Percentiles rank a stretch among this genome's conserved stretches.
Conservation (phyloP, 2,113 vertebrate species). For the Athene noctua region DNA sequence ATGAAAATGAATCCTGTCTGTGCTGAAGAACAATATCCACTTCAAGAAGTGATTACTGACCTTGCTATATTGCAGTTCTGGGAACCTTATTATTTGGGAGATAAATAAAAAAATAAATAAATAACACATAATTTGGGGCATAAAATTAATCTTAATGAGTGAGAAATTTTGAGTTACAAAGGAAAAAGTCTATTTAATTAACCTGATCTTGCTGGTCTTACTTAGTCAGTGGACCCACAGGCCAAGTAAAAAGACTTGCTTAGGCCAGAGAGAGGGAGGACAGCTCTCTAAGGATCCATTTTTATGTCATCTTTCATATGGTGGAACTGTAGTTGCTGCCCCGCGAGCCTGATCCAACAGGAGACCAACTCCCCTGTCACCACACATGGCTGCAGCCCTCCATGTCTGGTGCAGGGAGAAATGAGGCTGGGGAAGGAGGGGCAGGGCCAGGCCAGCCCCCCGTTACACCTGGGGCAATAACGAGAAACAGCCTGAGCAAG, state of each 20-base stretch:
- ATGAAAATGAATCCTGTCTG: background rate
- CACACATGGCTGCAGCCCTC: background rate
- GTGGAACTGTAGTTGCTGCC: background rate
- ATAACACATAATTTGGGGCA: background rate
- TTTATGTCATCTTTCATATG: rapidly evolving
- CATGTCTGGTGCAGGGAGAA: rapidly evolving
- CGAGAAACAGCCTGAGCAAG: background rate
- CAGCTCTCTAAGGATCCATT: background rate
- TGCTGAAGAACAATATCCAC: background rate
- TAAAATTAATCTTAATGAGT: background rate
- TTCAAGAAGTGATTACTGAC: background rate
- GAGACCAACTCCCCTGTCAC: rapidly evolving
- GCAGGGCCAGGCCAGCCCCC: background rate
- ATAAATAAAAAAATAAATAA: background rate
- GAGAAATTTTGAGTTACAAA: background rate
- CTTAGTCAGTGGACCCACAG: background rate
- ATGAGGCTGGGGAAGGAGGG: rapidly evolving
- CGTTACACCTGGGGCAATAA: background rate
- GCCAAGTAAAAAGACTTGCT: background rate
- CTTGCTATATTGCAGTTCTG: background rate
- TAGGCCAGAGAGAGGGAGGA: background rate
- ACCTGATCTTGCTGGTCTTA: background rate
- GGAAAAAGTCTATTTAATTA: background rate
- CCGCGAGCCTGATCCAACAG: background rate
- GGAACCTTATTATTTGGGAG: background rate